Percentiles rank a stretch among this genome's conserved stretches.
Conservation (phyloP, 2,113 vertebrate genomes). For the Sinocyclocheilus rhinocerous region DNA sequence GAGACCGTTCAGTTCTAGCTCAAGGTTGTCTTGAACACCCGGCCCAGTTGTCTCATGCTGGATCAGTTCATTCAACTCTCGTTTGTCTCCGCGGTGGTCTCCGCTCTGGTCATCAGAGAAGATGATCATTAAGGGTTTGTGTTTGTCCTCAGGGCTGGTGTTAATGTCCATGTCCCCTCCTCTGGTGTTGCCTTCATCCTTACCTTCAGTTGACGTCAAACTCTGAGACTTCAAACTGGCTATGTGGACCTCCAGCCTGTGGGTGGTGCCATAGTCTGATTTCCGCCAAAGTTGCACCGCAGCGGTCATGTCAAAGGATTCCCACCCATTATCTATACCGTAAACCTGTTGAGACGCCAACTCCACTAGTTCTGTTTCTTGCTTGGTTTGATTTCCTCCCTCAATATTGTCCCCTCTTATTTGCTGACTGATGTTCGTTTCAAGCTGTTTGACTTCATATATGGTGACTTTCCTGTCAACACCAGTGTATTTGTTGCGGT, state of each 20-base stretch:
- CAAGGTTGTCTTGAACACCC: constrained; percentile 73
- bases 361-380: constrained; percentile 68
- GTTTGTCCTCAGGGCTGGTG: constrained; percentile 84
- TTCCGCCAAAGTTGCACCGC: constrained; percentile 85
- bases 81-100: constrained; percentile 83
- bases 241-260: constrained; percentile 89
- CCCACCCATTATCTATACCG: constrained; percentile 86
- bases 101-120: constrained; percentile 93
- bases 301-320: constrained; percentile 90
- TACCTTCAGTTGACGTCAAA: constrained; percentile 60
- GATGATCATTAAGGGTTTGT: constrained; percentile 89
- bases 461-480: constrained; percentile 90
- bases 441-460: constrained; percentile 75
- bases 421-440: constrained; percentile 54
- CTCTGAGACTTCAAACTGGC: constrained; percentile 73
- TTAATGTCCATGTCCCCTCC: constrained; percentile 86
- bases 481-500: constrained; percentile 83
- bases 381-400: background rate
- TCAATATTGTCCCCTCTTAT: constrained; percentile 53
- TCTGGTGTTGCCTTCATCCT: constrained; percentile 47
- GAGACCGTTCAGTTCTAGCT: constrained; percentile 55
- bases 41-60: constrained; percentile 82
- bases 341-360: constrained; percentile 88
- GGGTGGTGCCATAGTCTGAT: constrained; percentile 78
- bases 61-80: constrained; percentile 93